A percentile compares a stretch with the other conserved stretches of the same genome.
Evolutionary conservation across 2,797 vertebrate species (phyloP).

Genomic region (Parotocinclus haroldoi): DNA sequence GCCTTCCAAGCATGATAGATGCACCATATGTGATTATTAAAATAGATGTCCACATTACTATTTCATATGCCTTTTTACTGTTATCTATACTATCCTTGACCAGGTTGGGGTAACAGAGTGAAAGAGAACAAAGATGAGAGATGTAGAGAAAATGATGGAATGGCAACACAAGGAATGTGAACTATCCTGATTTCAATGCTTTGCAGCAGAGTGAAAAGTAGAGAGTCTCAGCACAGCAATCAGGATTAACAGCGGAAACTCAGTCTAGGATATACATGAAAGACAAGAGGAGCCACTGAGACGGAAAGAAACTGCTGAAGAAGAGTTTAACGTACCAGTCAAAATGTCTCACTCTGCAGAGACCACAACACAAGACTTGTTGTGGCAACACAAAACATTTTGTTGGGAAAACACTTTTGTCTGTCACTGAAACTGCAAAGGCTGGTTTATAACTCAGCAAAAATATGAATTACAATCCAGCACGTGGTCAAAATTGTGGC

Average conservation of each 20-base stretch:
- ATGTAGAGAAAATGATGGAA: conserved; percentile 45
- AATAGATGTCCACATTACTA: conserved; percentile 3
- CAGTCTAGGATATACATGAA: conserved; percentile 51
- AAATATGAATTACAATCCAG: conserved; percentile 2
- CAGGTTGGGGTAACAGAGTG: conserved; percentile 5
- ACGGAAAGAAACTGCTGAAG: conserved; percentile 19
- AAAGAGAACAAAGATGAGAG: conserved; percentile 48
- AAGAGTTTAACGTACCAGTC: conserved; percentile 5
- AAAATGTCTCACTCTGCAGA: conserved; percentile 13
- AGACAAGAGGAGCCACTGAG: conserved; percentile 47
- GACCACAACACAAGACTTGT: conserved; percentile 18
- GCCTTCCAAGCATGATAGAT: conserved; percentile 9
- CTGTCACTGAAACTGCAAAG: neutral
- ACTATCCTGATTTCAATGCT: conserved; percentile 42
- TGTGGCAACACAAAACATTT: conserved; percentile 31
- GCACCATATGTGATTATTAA: neutral
- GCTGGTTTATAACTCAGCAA: neutral
- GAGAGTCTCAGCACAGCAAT: conserved; percentile 44
- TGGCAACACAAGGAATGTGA: conserved; percentile 10
- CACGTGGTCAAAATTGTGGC: neutral
- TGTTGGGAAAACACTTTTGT: conserved; percentile 24
- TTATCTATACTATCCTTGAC: neutral
- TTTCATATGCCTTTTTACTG: neutral
- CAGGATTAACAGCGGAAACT: conserved; percentile 54
- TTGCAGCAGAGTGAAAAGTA: conserved; percentile 48